Evolutionary conservation across 2,888 invertebrate genomes (phyloP).

Genomic region (Abrostola tripartita): DNA sequence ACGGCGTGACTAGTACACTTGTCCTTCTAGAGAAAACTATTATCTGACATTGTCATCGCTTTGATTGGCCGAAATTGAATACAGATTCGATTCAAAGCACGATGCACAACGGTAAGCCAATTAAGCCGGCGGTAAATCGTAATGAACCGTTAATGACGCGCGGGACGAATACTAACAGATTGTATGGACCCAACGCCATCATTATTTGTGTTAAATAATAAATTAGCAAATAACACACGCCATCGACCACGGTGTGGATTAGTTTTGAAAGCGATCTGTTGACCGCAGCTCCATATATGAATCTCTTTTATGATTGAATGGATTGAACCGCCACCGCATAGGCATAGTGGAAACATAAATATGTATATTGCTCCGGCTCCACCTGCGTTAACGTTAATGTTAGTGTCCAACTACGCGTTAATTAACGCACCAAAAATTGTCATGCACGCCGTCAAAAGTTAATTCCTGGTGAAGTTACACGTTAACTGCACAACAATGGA

Average conservation of each 20-base stretch:
- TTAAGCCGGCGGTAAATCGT: slow-evolving; percentile 78
- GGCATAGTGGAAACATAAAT: neutral
- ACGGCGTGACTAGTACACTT: too few species aligned
- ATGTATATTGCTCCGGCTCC: too few species aligned
- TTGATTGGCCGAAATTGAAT: slow-evolving; percentile 67
- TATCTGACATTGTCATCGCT: slow-evolving; percentile 56
- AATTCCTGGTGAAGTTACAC: too few species aligned
- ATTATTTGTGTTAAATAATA: slow-evolving; percentile 58
- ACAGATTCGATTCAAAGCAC: slow-evolving; percentile 78
- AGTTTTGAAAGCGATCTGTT: slow-evolving; percentile 42
- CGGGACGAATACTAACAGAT: slow-evolving; percentile 76
- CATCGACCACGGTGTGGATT: slow-evolving; percentile 50
- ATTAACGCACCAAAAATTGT: too few species aligned
- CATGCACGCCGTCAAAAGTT: too few species aligned
- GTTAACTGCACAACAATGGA: too few species aligned
- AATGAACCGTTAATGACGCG: slow-evolving; percentile 84
- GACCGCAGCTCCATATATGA: slow-evolving; percentile 26
- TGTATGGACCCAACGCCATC: slow-evolving; percentile 43
- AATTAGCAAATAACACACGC: slow-evolving; percentile 56
- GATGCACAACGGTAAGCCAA: slow-evolving; percentile 80
- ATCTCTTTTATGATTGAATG: slow-evolving; percentile 27
- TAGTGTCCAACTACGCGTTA: too few species aligned
- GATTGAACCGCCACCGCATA: neutral
- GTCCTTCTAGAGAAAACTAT: slow-evolving; percentile 30
- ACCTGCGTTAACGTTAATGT: too few species aligned